Evolutionary conservation across 37 sponge, comb jelly and placozoan genomes (phyloP), one percentile per base, ranked within the genome.

Genomic region (Cladorhizidae sp.): DNA sequence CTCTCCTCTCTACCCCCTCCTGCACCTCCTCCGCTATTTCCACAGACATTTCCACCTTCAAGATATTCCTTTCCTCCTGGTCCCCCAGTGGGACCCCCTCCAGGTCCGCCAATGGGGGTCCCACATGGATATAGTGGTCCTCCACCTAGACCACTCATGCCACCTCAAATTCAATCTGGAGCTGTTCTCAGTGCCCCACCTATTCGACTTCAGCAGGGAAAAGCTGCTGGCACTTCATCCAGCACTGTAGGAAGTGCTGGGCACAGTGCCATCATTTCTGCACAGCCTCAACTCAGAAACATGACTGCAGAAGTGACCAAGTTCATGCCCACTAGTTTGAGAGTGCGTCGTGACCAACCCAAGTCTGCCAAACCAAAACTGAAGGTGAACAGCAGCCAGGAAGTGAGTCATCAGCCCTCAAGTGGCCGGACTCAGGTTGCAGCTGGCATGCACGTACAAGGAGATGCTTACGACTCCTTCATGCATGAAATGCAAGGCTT

Each of bases 401-500:
- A 33, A 39, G 57, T 55, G 50, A 64, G 75, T 61, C 61, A 76
- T 15, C 41, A 51, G 18, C 18, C 64, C 17, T 28, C 28, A 21
- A 52, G 43, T 1, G 32, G 29, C 2, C 28, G 31, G n/a, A 36
- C 17, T 28, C 22, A 74, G 21, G 58, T 57, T 37, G 57, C 18
- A 17, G 14, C 52, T n/a, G 17, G 36, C 17, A 39, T 55, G 8
- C 32, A 32, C 32, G 43, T 42, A 1, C 84, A 86, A 51, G 95
- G 90, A 41, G 98, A 95, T 68, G 99, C 96, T 22, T 98, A 98
- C 70, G 78, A 87, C 39, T 80, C 89, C 28, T 98, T 98, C 51
- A 98, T 98, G 99, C 88, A 91, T 7, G 96, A 98, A 69, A 98
- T 98, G 96, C 79, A 93, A 70, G 92, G 88, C 63, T 82, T 98